A percentile compares a stretch with the other conserved stretches of the same genome.
These are phyloP conservation scores for Pristionchus fissidentatus DNA, from an alignment of 2,888 invertebrate genomes.

Conservation along the genomic window DNA sequence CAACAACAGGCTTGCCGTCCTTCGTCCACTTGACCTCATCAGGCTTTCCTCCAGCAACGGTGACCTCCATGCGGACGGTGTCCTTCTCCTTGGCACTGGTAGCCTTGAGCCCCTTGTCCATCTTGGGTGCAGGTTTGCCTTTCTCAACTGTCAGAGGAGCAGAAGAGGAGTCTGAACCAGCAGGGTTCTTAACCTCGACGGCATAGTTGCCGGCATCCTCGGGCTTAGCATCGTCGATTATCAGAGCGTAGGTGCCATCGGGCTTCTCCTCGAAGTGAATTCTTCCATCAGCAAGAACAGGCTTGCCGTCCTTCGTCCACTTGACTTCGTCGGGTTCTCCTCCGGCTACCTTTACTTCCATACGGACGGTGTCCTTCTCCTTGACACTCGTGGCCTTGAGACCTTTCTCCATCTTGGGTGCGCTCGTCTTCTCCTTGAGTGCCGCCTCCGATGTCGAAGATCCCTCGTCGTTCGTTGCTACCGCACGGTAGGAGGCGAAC, in stretches of 20 bases:
- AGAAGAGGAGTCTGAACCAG: slow-evolving; percentile 59
- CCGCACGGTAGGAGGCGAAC: slow-evolving; percentile 80
- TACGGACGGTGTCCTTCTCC: slow-evolving; percentile 86
- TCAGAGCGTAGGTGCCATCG: slow-evolving; percentile 80
- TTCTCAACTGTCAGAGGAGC: slow-evolving; percentile 55
- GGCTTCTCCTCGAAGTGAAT: slow-evolving; percentile 58
- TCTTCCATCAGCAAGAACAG: slow-evolving; percentile 78
- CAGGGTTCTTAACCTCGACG: slow-evolving; percentile 61
- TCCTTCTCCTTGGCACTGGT: slow-evolving; percentile 85
- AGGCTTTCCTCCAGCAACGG: slow-evolving; percentile 83
- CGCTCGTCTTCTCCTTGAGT: slow-evolving; percentile 50
- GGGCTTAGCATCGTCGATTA: slow-evolving; percentile 57
- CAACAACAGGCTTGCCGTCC: slow-evolving; percentile 79
- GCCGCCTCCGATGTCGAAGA: slow-evolving; percentile 52
- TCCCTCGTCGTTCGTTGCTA: slow-evolving; percentile 80
- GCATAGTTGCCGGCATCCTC: slow-evolving; percentile 64
- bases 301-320: slow-evolving; percentile 88
- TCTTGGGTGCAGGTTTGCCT: slow-evolving; percentile 52
- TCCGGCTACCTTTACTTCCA: slow-evolving; percentile 88
- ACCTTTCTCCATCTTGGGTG: slow-evolving; percentile 81
- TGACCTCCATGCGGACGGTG: slow-evolving; percentile 86
- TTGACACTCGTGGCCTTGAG: slow-evolving; percentile 82
- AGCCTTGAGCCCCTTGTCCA: slow-evolving; percentile 84
- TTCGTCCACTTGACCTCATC: slow-evolving; percentile 90
- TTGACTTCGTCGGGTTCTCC: slow-evolving; percentile 82